Evolutionary conservation across 2,888 invertebrate species (phyloP).

Genomic region (Resseliella maxima): DNA sequence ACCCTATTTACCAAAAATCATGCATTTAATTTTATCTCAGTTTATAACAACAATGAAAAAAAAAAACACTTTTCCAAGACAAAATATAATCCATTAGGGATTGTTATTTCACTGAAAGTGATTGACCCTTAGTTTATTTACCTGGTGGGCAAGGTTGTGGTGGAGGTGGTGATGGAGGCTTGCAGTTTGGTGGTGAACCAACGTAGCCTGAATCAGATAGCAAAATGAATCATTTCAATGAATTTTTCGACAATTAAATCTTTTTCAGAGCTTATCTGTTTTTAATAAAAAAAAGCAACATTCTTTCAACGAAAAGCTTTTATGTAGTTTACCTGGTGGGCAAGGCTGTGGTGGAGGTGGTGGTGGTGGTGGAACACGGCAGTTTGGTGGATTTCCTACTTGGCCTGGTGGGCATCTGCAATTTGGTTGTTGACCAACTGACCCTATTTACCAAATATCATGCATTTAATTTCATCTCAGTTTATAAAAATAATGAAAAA

Average conservation of each 20-base stretch:
- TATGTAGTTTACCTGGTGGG: background rate
- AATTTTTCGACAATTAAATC: too few species aligned
- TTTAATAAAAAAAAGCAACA: background rate
- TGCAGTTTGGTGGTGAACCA: too few species aligned
- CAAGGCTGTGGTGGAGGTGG: background rate
- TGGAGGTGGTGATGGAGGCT: too few species aligned
- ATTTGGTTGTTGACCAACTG: background rate
- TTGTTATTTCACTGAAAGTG: too few species aligned
- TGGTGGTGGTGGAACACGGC: background rate
- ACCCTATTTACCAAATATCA: background rate
- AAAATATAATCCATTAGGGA: too few species aligned
- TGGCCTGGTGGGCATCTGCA: background rate
- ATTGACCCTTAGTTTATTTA: too few species aligned
- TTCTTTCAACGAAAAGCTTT: background rate
- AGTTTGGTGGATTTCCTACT: background rate
- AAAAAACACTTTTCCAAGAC: too few species aligned
- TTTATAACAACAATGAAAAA: too few species aligned
- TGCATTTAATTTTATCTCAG: too few species aligned
- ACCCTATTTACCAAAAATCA: background rate
- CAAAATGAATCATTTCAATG: too few species aligned
- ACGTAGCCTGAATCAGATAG: too few species aligned
- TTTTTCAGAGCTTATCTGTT: background rate
- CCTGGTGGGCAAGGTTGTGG: background rate
- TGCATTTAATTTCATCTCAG: background rate
- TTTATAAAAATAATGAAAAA: background rate